Evolutionary conservation across 2,888 invertebrate genomes (phyloP).

Genomic region (Drosophila formosana): DNA sequence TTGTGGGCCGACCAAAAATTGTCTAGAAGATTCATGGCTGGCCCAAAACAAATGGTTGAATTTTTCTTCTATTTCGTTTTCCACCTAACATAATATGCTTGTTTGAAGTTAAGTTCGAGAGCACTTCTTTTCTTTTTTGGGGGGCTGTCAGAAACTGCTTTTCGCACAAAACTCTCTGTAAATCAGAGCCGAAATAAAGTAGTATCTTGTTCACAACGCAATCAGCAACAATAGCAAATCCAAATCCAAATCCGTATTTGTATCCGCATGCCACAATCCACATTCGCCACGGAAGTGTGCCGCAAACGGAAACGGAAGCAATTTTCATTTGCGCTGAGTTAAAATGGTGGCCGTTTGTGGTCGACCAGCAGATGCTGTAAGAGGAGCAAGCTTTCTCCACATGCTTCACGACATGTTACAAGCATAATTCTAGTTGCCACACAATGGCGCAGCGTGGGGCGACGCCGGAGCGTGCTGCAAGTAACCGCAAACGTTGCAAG

Average conservation of each 20-base stretch:
- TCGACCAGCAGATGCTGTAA: conserved; percentile 26
- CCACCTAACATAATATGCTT: conserved; percentile 31
- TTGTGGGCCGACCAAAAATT: conserved; percentile 25
- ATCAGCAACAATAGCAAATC: conserved; percentile 74
- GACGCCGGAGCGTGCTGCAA: conserved; percentile 18
- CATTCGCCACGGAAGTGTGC: conserved; percentile 63
- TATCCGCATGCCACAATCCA: conserved; percentile 29
- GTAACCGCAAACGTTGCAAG: conserved; percentile 71
- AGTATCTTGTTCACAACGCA: conserved; percentile 52
- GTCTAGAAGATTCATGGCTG: conserved; percentile 62
- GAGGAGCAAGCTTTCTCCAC: conserved; percentile 36
- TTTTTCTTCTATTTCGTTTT: neutral
- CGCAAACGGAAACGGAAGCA: conserved; percentile 77
- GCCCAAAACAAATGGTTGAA: conserved; percentile 58
- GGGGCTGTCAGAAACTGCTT: conserved; percentile 19
- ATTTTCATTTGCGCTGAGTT: conserved; percentile 79
- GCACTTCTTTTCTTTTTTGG: conserved; percentile 2
- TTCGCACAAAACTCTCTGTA: conserved; percentile 12
- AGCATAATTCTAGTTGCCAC: conserved; percentile 68
- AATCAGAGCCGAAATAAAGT: conserved; percentile 42
- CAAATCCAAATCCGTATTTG: conserved; percentile 38
- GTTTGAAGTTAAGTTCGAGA: conserved; percentile 18
- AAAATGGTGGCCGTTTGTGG: conserved; percentile 64
- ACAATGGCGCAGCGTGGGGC: conserved; percentile 38
- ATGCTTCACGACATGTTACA: conserved; percentile 64